Evolutionary conservation across 2,888 invertebrate species (phyloP), one percentile per base, ranked within the genome.

Genomic region (Galerucella nymphaeae): DNA sequence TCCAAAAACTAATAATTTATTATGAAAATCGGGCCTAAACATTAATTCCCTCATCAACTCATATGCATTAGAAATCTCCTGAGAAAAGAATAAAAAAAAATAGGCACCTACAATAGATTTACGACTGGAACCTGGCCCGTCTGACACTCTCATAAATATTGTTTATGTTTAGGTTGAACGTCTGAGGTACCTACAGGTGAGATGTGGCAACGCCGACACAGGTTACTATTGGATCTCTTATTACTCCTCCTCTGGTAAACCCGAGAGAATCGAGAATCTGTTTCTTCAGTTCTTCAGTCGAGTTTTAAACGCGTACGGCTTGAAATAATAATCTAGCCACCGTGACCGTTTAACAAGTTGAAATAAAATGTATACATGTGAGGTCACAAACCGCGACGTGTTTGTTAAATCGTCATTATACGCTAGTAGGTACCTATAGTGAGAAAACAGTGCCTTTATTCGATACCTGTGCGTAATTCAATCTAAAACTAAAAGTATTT

Each of bases 121-220:
- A 87, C 84, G 86, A 85, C 80, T 82, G 79, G 82, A 86, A 85
- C 84, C 85, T 81, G 85, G 85, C 84, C 84, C 84, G 84, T 83
- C 85, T 86, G 87, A 86, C 86, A 85, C 81, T 83, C 83, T 85
- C 86, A 86, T 87, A 86, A 87, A 86, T 87, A 86, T 86, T 86
- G 86, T 86, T 86, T 86, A 86, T 86, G 86, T 86, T 86, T 84
- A 82, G 83, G 80, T 81, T 79, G 80, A 79, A 81, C 80, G 81
- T 81, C 81, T 81, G 80, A 82, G 79, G 79, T 77, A 53, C 16
- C 53, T 53, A 78, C 83, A 83, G 83, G 83, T 83, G 82, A 38
- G 30, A 85, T 80, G 80, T 84, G 86, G 86, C 85, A 86, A 86
- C 85, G 81, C 81, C 80, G 85, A 79, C 81, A 82, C 81, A 82